Evolutionary conservation across 2,888 invertebrate genomes (phyloP).

Genomic region (Ophraella communa): DNA sequence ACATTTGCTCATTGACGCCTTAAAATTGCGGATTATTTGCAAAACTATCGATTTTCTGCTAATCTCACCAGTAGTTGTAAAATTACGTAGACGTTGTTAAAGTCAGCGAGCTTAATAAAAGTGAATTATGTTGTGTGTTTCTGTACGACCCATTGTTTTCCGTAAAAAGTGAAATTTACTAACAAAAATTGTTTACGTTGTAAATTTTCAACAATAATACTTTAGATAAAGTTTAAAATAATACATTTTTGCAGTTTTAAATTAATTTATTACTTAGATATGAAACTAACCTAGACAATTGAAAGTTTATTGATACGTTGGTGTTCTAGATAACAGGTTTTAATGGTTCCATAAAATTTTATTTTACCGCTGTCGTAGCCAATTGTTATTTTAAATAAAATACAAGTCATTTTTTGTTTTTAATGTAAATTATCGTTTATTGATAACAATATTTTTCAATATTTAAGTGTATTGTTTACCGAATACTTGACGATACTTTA

Average conservation of each 20-base stretch:
- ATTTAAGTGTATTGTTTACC: not conserved
- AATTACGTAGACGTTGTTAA: too few relatives aligned
- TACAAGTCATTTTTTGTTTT: not conserved
- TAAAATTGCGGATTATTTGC: too few relatives aligned
- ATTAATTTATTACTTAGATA: not conserved
- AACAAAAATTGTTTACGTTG: too few relatives aligned
- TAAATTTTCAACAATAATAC: not conserved
- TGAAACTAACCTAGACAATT: conserved; percentile 1
- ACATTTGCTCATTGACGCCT: too few relatives aligned
- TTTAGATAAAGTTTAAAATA: not conserved
- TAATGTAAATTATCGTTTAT: not conserved
- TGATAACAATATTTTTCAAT: not conserved
- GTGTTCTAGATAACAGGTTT: conserved; percentile 1
- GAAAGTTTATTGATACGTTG: not conserved
- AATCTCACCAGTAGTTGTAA: too few relatives aligned
- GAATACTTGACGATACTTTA: too few relatives aligned
- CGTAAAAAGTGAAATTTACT: too few relatives aligned
- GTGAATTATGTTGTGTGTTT: too few relatives aligned
- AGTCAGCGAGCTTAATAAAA: too few relatives aligned
- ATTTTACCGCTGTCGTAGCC: not conserved
- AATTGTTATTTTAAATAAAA: not conserved
- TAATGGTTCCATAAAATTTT: not conserved
- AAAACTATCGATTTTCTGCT: too few relatives aligned
- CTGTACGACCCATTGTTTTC: too few relatives aligned
- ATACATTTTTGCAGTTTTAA: not conserved